These are phyloP conservation scores for Plutella xylostella DNA, from an alignment of 2,888 invertebrate species.

Conservation along the genomic window DNA sequence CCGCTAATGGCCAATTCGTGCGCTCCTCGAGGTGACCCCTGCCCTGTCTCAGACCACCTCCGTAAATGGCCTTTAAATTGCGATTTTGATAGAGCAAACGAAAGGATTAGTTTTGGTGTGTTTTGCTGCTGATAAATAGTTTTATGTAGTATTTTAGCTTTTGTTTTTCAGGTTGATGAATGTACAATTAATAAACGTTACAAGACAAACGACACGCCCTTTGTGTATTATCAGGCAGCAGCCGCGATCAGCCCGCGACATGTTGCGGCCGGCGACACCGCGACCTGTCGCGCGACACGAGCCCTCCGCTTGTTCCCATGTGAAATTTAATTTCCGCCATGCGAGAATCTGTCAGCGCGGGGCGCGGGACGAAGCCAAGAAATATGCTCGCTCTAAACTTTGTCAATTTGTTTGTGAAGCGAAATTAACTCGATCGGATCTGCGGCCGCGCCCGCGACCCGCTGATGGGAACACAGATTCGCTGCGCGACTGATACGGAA, in stretches of 20 bases:
- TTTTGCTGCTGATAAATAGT: too few species aligned
- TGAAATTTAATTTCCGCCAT: slow-evolving; percentile 69
- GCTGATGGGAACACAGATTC: slow-evolving; percentile 35
- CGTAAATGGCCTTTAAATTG: slow-evolving; percentile 68
- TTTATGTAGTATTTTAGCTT: neutral
- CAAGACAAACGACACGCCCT: too few species aligned
- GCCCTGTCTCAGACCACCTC: slow-evolving; percentile 51
- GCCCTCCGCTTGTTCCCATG: slow-evolving; percentile 61
- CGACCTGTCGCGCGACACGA: slow-evolving; percentile 34
- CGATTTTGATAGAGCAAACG: slow-evolving; percentile 59
- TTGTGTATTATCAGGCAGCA: too few species aligned
- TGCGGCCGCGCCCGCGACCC: slow-evolving; percentile 49
- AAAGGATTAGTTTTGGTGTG: slow-evolving; percentile 18
- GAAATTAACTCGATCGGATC: slow-evolving; percentile 71
- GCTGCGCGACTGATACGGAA: slow-evolving; percentile 33
- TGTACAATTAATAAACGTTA: neutral
- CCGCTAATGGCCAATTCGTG: slow-evolving; percentile 70
- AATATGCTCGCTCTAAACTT: slow-evolving; percentile 70
- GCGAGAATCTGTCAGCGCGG: slow-evolving; percentile 52
- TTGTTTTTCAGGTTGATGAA: neutral
- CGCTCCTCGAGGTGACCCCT: slow-evolving; percentile 64
- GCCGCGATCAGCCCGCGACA: slow-evolving; percentile 22
- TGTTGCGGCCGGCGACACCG: slow-evolving; percentile 20
- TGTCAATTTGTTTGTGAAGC: slow-evolving; percentile 70
- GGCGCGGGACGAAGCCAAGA: slow-evolving; percentile 47